phyloP scores from a whole-genome alignment of 2,797 vertebrate genomes.

The Synaphobranchus kaupii region DNA sequence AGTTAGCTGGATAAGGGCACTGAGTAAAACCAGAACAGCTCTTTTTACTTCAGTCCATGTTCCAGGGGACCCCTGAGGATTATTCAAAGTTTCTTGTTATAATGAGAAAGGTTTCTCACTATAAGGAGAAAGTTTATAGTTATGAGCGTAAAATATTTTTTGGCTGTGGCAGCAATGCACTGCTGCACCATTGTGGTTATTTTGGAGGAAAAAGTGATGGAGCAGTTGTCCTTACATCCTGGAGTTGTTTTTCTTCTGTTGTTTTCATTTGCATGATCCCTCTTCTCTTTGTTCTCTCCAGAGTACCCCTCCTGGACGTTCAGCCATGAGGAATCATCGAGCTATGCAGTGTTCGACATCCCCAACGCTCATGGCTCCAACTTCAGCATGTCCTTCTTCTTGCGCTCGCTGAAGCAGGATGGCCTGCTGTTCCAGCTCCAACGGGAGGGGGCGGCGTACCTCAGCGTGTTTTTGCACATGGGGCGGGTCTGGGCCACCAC shows the following conservation, averaged over 20 bases:
- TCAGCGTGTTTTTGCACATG: slow-evolving; percentile 76
- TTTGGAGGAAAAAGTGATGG: background rate
- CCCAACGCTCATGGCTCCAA: slow-evolving; percentile 61
- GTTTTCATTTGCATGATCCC: background rate
- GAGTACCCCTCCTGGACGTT: slow-evolving; percentile 85
- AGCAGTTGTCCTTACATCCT: background rate
- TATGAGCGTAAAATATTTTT: background rate
- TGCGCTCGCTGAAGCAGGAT: slow-evolving; percentile 76
- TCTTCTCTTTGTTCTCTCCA: slow-evolving; percentile 53
- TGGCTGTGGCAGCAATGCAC: background rate
- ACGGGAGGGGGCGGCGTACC: slow-evolving; percentile 63
- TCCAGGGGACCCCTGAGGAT: too few relatives aligned
- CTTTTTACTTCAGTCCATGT: too few relatives aligned
- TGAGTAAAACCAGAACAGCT: too few relatives aligned
- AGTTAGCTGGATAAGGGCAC: too few relatives aligned
- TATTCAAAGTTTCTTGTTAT: background rate
- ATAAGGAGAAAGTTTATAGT: background rate
- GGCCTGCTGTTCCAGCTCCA: slow-evolving; percentile 83
- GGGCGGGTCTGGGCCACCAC: slow-evolving; percentile 72
- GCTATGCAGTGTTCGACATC: slow-evolving; percentile 77
- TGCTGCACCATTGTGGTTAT: background rate
- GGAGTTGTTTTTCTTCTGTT: background rate
- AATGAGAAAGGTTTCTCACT: background rate
- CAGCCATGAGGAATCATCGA: slow-evolving; percentile 74
- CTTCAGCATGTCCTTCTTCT: slow-evolving; percentile 84